Conservation (phyloP, 2,888 invertebrate species). For the Eurytoma adleriae region DNA sequence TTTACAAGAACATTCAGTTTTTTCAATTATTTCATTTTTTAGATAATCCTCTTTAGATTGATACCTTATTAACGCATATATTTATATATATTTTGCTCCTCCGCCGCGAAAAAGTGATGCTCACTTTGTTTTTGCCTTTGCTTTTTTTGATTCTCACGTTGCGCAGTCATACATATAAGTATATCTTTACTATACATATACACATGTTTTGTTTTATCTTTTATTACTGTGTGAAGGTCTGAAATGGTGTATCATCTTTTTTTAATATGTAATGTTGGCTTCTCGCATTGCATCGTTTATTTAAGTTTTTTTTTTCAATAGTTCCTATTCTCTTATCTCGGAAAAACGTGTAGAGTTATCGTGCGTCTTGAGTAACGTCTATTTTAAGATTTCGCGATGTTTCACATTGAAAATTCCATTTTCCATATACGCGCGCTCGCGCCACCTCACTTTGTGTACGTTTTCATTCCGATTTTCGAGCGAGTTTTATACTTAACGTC, state of each 20-base stretch:
- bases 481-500: not conserved
- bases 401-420: conserved; percentile 30
- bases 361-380: conserved; percentile 25
- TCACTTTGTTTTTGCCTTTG: conserved; percentile 5
- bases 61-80: conserved; percentile 45
- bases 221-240: conserved; percentile 6
- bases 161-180: conserved; percentile 48
- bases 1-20: conserved; percentile 65
- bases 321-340: conserved; percentile 24
- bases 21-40: conserved; percentile 23
- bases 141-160: conserved; percentile 54
- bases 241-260: not conserved
- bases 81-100: conserved; percentile 39
- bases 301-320: conserved; percentile 13
- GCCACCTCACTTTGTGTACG: not conserved
- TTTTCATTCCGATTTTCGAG: not conserved
- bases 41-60: conserved; percentile 35
- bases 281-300: conserved; percentile 13
- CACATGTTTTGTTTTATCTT: conserved; percentile 12
- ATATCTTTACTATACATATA: conserved; percentile 47
- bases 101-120: conserved; percentile 29
- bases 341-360: conserved; percentile 41
- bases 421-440: conserved; percentile 2
- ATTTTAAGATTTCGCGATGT: conserved; percentile 14
- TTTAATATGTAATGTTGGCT: conserved; percentile 1